phyloP scores from a whole-genome alignment of 1,140 invertebrate genomes.

The Drosophila erecta region DNA sequence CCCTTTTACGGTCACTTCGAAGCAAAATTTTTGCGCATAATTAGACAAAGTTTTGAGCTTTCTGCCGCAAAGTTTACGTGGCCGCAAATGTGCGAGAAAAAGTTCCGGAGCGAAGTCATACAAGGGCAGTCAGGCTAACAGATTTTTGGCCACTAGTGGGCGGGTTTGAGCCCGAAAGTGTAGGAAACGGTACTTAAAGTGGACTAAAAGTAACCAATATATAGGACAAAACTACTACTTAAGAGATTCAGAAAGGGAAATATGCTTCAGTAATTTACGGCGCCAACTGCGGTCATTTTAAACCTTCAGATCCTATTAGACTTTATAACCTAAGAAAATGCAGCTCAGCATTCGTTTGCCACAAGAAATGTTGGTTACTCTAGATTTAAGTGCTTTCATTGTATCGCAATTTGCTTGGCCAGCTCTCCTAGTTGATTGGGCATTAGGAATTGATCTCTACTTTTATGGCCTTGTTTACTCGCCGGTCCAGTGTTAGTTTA shows the following conservation, averaged over 20 bases:
- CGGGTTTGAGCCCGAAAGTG: background rate
- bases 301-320: background rate
- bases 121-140: constrained; percentile 29
- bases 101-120: constrained; percentile 28
- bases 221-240: background rate
- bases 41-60: constrained; percentile 74
- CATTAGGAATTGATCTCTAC: constrained; percentile 77
- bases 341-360: background rate
- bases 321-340: background rate
- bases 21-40: constrained; percentile 77
- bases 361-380: background rate
- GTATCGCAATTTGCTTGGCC: constrained; percentile 61
- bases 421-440: constrained; percentile 75
- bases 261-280: background rate
- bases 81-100: constrained; percentile 69
- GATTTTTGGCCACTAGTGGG: constrained; percentile 24
- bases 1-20: constrained; percentile 73
- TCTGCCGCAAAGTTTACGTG: constrained; percentile 54
- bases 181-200: background rate
- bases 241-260: background rate
- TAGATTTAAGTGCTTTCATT: constrained; percentile 29
- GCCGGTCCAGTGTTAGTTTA: constrained; percentile 67
- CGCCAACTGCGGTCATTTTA: background rate
- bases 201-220: background rate
- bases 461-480: constrained; percentile 73